Percentiles rank a stretch among this genome's conserved stretches.
Conservation (phyloP, 2,888 invertebrate genomes). For the Agriotes lineatus region DNA sequence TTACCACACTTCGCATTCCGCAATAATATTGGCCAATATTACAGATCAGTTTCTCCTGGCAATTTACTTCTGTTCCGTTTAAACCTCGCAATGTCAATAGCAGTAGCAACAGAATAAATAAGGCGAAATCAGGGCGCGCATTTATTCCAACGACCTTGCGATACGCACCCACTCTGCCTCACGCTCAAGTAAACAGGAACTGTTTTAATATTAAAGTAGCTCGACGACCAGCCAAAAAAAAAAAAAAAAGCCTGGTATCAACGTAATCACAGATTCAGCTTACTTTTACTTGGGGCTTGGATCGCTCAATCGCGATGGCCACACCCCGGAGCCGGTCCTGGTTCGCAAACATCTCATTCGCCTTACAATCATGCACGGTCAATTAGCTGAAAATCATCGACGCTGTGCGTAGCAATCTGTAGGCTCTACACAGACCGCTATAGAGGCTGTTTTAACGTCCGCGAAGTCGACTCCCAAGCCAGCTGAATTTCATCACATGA, state of each 20-base stretch:
- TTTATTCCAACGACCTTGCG: background rate
- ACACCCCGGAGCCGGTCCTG: too few species aligned
- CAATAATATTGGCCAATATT: too few species aligned
- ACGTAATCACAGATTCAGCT: background rate
- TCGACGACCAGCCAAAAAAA: background rate
- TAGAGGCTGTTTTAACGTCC: slow-evolving; percentile 22
- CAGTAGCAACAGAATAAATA: background rate
- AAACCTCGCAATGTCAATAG: background rate
- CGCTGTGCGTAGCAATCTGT: background rate
- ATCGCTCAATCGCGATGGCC: background rate
- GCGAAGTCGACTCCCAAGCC: slow-evolving; percentile 12
- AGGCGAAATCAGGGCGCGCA: background rate
- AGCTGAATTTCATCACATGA: slow-evolving; percentile 34
- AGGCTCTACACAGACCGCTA: slow-evolving; percentile 6
- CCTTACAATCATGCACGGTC: background rate
- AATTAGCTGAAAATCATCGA: background rate
- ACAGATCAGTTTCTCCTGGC: too few species aligned
- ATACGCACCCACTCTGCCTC: background rate
- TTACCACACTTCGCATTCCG: too few species aligned
- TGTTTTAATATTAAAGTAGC: background rate
- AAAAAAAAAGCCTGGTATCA: background rate
- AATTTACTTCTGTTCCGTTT: too few species aligned
- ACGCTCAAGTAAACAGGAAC: background rate
- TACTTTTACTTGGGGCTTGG: background rate
- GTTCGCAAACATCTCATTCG: too few species aligned